These are phyloP conservation scores for Mactromeris polynyma DNA, from an alignment of 2,888 invertebrate genomes.

Conservation along the genomic window DNA sequence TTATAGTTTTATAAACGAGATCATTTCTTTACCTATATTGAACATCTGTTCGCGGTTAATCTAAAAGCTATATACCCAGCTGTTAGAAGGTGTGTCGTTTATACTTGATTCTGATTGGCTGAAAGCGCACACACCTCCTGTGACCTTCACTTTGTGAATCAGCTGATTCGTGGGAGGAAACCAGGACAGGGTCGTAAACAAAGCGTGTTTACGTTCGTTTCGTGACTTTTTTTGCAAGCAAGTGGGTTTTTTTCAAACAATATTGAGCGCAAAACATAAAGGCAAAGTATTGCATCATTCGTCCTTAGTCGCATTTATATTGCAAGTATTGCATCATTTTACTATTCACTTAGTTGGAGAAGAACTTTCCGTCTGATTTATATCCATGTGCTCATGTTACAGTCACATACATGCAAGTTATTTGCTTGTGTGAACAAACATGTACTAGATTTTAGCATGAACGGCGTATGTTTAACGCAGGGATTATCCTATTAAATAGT, in stretches of 20 bases:
- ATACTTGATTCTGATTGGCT: slow-evolving; percentile 28
- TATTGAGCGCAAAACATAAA: no score
- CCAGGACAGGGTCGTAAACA: background rate
- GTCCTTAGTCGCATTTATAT: background rate
- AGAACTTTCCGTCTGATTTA: no score
- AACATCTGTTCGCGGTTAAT: no score
- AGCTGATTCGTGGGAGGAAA: slow-evolving; percentile 24
- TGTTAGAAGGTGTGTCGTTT: background rate
- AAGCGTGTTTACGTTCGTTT: background rate
- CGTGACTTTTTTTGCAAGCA: background rate
- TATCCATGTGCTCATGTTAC: background rate
- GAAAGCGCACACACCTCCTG: slow-evolving; percentile 3
- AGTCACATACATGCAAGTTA: background rate
- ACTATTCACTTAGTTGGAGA: no score
- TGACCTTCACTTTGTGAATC: background rate
- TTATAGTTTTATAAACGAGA: no score
- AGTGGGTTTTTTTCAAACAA: background rate
- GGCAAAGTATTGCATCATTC: background rate
- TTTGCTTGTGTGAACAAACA: background rate
- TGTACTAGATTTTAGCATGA: background rate
- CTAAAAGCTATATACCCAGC: no score
- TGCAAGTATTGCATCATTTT: background rate
- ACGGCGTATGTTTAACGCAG: background rate
- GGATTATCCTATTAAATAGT: background rate
- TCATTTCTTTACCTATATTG: no score